These are phyloP conservation scores for Lerema accius DNA, from an alignment of 1,140 invertebrate genomes.

Conservation along the genomic window DNA sequence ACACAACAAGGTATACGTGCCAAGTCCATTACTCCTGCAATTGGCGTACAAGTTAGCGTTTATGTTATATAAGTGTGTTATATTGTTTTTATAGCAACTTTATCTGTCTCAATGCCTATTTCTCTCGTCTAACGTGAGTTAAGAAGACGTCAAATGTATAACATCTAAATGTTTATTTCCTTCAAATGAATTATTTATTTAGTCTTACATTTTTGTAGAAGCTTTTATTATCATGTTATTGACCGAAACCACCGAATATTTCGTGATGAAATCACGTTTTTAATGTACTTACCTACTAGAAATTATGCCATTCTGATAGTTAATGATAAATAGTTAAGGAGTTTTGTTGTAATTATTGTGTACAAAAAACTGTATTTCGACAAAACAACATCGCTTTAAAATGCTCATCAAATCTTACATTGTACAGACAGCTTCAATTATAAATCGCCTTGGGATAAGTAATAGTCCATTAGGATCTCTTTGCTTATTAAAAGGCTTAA, in stretches of 20 bases:
- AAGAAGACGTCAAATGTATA: too few relatives aligned
- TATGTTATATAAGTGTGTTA: neutral
- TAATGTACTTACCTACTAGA: neutral
- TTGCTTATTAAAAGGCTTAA: slow-evolving; percentile 50
- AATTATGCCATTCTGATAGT: neutral
- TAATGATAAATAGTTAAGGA: neutral
- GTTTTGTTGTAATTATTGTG: neutral
- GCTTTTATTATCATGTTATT: too few relatives aligned
- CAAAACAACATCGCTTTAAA: slow-evolving; percentile 11
- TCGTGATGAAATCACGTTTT: too few relatives aligned
- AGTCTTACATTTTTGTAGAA: too few relatives aligned
- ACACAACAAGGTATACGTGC: slow-evolving; percentile 20
- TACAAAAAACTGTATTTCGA: neutral
- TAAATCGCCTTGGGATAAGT: slow-evolving; percentile 38
- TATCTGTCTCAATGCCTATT: neutral
- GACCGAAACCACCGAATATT: too few relatives aligned
- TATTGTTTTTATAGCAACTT: neutral
- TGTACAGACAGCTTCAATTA: slow-evolving; percentile 25
- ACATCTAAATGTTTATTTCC: too few relatives aligned
- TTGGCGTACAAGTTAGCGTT: neutral
- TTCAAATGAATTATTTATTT: too few relatives aligned
- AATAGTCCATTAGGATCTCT: slow-evolving; percentile 46
- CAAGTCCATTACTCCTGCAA: slow-evolving; percentile 20
- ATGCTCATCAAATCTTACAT: slow-evolving; percentile 21
- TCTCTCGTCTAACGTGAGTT: neutral